Evolutionary conservation across 2,797 vertebrate species (phyloP), one percentile per base, ranked within the genome.

Genomic region (Trachops cirrhosus): DNA sequence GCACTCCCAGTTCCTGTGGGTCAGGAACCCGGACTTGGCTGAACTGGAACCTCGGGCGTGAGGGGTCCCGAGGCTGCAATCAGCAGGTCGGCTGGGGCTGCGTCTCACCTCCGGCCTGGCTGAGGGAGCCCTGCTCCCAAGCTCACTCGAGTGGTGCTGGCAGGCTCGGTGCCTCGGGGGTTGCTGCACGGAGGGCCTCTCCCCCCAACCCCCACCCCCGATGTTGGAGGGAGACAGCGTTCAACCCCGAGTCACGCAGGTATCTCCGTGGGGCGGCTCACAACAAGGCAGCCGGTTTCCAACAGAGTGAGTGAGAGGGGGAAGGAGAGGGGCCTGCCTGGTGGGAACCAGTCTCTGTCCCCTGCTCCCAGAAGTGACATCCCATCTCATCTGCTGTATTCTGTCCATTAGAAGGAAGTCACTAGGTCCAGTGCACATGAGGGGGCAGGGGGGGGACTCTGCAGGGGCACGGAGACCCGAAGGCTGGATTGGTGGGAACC

Each of bases 171-270:
- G 15, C 21, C 48, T 14, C 4, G 1, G 32, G 8, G 67, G 9
- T 37, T 4, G 18, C 4, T n/a, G 46, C 54, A 9, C 22, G 3
- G 3, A 2, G 46, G 34, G 7, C 62, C 70, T 75, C 19, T 75
- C 19, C 0, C 2, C 2, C 48, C 16, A 3, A 1, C 48, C 48
- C 5, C 26, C 11, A 22, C 32, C 74, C 10, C 0, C 4, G 26
- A 9, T 16, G 46, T 14, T 32, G 52, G 44, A 84, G 19, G 46
- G 46, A 48, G 44, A 1, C 19, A 8, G 8, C 32, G 9, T 29
- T 54, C 86, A 19, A 4, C 1, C 50, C 64, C 64, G 50, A 3
- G 18, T 39, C 26, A 6, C 0, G 0, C 2, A 26, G 34, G 24
- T 62, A 22, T 64, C 87, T 50, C 19, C 11, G 1, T 0, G 15